These are phyloP conservation scores for Erethizon dorsatum DNA, from an alignment of 2,797 vertebrate species.

Conservation along the genomic window DNA sequence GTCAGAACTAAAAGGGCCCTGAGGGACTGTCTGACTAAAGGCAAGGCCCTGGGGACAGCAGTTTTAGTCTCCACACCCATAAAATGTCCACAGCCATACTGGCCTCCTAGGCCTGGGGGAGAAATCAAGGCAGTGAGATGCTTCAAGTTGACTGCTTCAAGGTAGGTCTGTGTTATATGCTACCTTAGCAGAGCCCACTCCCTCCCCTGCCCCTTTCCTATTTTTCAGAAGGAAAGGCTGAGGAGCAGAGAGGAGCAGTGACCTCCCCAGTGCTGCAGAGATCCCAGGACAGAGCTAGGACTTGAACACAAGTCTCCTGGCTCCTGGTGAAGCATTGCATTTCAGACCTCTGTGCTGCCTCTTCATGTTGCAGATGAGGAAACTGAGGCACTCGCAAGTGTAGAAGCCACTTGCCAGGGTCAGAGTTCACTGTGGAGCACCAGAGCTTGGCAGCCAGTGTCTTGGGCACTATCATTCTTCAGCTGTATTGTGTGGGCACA, in stretches of 20 bases:
- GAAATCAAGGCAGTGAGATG: background rate
- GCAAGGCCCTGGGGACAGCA: background rate
- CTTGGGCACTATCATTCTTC: background rate
- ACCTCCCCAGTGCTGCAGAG: background rate
- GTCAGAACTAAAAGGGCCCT: background rate
- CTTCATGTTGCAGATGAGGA: background rate
- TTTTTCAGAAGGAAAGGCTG: background rate
- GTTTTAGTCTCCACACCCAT: background rate
- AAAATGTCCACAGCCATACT: accelerated
- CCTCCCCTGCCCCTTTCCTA: too few relatives aligned
- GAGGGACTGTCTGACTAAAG: background rate
- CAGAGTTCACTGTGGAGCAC: too few relatives aligned
- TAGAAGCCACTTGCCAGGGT: background rate
- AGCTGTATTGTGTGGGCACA: background rate
- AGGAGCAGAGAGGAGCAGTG: background rate
- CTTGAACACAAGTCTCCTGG: background rate
- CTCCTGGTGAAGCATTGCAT: background rate
- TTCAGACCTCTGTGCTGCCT: background rate
- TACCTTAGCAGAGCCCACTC: background rate
- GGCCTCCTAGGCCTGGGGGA: background rate
- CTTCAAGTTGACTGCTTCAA: background rate
- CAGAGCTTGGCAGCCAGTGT: background rate
- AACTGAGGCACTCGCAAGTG: background rate
- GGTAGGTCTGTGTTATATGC: background rate
- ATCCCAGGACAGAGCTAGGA: background rate